Evolutionary conservation across 64 coral and sea anemone species (phyloP).

Genomic region (Anthopleura sola): DNA sequence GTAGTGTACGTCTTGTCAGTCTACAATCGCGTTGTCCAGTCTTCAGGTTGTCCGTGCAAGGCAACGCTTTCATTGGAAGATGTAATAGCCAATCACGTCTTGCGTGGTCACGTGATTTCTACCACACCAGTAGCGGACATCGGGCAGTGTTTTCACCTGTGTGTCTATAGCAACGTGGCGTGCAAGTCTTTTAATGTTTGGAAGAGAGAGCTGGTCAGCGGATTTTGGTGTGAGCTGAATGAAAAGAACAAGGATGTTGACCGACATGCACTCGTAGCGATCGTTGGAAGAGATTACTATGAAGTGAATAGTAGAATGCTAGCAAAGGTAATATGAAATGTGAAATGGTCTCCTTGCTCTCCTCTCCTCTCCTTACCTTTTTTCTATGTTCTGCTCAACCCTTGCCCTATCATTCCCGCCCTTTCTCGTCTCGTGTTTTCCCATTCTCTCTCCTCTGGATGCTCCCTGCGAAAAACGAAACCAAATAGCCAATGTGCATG

Average conservation of each 20-base stretch:
- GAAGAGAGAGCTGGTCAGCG: background rate
- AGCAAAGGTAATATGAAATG: background rate
- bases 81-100: conserved; percentile 9
- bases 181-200: background rate
- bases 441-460: too few species aligned
- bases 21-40: background rate
- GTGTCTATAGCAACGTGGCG: background rate
- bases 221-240: background rate
- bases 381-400: too few species aligned
- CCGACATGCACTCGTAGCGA: background rate
- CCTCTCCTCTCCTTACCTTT: background rate
- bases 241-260: background rate
- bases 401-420: too few species aligned
- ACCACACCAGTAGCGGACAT: background rate
- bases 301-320: background rate
- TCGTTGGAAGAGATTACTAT: background rate
- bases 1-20: background rate
- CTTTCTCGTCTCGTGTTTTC: too few species aligned
- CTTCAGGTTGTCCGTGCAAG: background rate
- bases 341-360: background rate
- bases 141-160: background rate
- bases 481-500: too few species aligned
- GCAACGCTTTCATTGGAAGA: background rate
- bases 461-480: too few species aligned
- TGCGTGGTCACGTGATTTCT: background rate